Evolutionary conservation across 64 coral and sea anemone species (phyloP).

Genomic region (Pocillopora damicornis): DNA sequence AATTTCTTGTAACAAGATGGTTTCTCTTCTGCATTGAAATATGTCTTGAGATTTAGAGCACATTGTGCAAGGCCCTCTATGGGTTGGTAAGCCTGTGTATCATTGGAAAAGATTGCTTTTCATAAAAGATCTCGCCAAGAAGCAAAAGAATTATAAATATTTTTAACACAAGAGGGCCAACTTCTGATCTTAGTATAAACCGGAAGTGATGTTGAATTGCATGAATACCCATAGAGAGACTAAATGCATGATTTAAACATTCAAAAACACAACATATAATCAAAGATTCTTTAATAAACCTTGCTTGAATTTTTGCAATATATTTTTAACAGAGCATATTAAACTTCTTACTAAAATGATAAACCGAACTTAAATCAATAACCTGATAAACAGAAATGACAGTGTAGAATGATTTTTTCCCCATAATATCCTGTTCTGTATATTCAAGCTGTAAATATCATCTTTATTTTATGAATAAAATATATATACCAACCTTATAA

Average conservation of each 20-base stretch:
- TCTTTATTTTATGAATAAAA: constrained; percentile 45
- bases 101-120: too few relatives aligned
- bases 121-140: too few relatives aligned
- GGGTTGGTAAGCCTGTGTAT: neutral
- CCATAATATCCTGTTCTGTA: neutral
- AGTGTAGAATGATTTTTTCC: neutral
- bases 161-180: neutral
- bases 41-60: neutral
- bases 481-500: neutral
- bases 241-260: neutral
- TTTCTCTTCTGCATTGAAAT: too few relatives aligned
- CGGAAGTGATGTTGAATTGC: neutral
- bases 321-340: neutral
- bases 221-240: neutral
- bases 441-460: constrained; percentile 40
- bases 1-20: too few relatives aligned
- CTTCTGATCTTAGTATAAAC: neutral
- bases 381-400: neutral
- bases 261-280: neutral
- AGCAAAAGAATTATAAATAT: neutral
- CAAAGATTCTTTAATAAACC: too few relatives aligned
- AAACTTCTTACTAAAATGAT: neutral
- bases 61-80: neutral
- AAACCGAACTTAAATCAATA: neutral
- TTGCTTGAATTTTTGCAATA: neutral